Evolutionary conservation across 2,113 vertebrate genomes (phyloP).

Genomic region (Erpornis zantholeuca): DNA sequence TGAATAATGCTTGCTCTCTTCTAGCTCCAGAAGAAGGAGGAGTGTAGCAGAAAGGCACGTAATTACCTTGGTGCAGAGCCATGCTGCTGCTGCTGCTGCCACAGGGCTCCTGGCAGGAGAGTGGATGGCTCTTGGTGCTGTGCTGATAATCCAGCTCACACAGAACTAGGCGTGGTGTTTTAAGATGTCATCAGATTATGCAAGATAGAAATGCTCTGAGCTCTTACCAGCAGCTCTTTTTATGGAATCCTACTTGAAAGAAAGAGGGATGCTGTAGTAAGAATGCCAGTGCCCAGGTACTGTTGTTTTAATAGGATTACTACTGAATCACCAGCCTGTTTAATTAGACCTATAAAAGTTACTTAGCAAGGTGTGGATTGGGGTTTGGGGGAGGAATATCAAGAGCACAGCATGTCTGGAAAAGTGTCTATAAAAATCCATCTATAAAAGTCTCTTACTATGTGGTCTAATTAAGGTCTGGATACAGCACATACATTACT

Average conservation of each 20-base stretch:
- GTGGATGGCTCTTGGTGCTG: background rate
- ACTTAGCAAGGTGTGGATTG: constrained; percentile 43
- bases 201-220: background rate
- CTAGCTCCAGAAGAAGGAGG: background rate
- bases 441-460: constrained; percentile 48
- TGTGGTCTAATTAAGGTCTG: constrained; percentile 63
- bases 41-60: background rate
- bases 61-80: background rate
- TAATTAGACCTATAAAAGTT: constrained; percentile 54
- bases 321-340: constrained; percentile 44
- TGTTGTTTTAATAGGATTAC: constrained; percentile 32
- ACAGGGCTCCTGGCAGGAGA: background rate
- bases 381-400: constrained; percentile 28
- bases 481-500: constrained; percentile 26
- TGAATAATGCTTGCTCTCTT: background rate
- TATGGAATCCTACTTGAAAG: background rate
- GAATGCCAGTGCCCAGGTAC: background rate
- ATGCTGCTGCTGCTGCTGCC: background rate
- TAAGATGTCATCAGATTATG: background rate
- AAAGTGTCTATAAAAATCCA: constrained; percentile 46
- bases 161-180: background rate
- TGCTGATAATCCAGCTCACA: background rate
- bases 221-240: background rate
- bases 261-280: background rate
- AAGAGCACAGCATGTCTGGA: constrained; percentile 37